Conservation (phyloP, 2,888 invertebrate genomes). For the Catocala fraxini region DNA sequence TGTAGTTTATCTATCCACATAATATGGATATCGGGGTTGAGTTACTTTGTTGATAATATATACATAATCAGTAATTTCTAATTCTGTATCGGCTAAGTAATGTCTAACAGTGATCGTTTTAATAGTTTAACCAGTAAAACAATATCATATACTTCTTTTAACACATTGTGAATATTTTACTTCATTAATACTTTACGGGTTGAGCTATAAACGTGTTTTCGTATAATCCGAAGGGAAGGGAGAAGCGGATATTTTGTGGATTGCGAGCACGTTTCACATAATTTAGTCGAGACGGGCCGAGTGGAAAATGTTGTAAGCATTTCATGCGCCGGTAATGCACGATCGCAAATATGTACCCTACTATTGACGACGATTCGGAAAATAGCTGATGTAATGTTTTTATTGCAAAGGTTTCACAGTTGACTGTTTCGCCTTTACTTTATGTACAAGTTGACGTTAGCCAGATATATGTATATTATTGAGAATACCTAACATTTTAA, state of each 20-base stretch:
- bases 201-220: slow-evolving; percentile 49
- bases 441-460: too few species aligned
- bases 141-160: too few species aligned
- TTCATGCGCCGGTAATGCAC: slow-evolving; percentile 58
- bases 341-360: slow-evolving; percentile 45
- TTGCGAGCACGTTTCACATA: slow-evolving; percentile 75
- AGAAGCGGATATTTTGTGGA: slow-evolving; percentile 65
- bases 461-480: too few species aligned
- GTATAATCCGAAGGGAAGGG: slow-evolving; percentile 47
- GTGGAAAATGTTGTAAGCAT: slow-evolving; percentile 80
- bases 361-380: slow-evolving; percentile 38
- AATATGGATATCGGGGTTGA: too few species aligned
- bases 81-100: too few species aligned
- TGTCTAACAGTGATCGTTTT: too few species aligned
- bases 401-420: slow-evolving; percentile 16
- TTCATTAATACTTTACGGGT: slow-evolving; percentile 29
- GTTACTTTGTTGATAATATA: too few species aligned
- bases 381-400: slow-evolving; percentile 38
- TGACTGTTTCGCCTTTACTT: background rate
- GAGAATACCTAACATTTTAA: too few species aligned
- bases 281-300: slow-evolving; percentile 64
- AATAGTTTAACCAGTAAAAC: too few species aligned
- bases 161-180: background rate
- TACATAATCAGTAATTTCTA: too few species aligned
- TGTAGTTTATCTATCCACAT: too few species aligned